Base-by-base conservation (phyloP, 1,140 invertebrate species). In the Solen grandis region DNA sequence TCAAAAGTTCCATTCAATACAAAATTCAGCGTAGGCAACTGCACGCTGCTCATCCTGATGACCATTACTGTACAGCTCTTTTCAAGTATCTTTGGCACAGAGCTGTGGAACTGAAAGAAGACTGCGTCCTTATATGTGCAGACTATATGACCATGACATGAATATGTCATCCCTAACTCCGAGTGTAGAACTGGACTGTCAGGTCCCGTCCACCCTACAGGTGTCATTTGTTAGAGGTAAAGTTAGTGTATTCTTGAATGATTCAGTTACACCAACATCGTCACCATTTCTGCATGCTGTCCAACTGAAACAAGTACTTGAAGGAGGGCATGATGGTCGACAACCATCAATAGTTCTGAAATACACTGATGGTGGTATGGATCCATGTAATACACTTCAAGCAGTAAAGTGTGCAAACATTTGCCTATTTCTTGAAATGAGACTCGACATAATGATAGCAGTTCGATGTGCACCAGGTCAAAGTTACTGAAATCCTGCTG, bases 21-120 rank as follows among this genome's bases (percentile, higher is more conserved):
- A 84, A 84, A 59, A 83, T 85, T 38, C 84, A 84, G 55, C n/a
- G 82, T 4, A 65, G 78, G 2, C 82, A 84, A 46, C 35, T 86
- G 16, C n/a, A 79, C 38, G 13, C 52, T 3, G 1, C 25, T 14
- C 82, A 86, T 70, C 38, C 22, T 14, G 84, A 86, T 76, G 46
- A 78, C 4, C 84, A 86, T 70, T 84, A 70, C 27, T 82, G 70
- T 54, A 59, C 57, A 63, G 84, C 75, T 14, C 46, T 54, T 13
- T 68, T 86, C 14, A 80, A 75, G 38, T 84, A 84, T 70, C 31
- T 85, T 1, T 81, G 62, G 50, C 1, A 50, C 13, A 25, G 16
- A 27, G 77, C 73, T 8, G 36, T 84, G 14, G 62, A 83, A 63
- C 2, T 85, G 60, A 38, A 25, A 31, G 38, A 29, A 4, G 35